A percentile compares a stretch with the other conserved stretches of the same genome.
Evolutionary conservation across 2,113 vertebrate species (phyloP).

Genomic region (Thamnaconus septentrionalis): DNA sequence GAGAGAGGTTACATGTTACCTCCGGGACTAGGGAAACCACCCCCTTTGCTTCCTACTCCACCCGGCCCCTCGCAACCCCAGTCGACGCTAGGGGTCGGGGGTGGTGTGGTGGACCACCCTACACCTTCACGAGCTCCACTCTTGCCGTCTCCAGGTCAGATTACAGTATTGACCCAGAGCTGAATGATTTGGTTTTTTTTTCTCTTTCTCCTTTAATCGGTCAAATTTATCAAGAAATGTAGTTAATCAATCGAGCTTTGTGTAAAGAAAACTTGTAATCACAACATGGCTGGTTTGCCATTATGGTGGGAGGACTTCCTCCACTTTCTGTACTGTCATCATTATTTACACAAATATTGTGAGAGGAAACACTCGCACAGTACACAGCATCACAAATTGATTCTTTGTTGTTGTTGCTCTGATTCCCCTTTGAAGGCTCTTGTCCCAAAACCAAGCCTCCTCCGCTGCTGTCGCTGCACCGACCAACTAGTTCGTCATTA

Average conservation of each 20-base stretch:
- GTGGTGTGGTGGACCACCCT: conserved; percentile 33
- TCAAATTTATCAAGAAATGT: too few relatives aligned
- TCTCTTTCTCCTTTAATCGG: too few relatives aligned
- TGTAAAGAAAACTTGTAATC: too few relatives aligned
- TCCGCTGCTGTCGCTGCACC: conserved; percentile 68
- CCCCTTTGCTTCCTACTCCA: conserved; percentile 73
- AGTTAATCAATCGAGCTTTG: too few relatives aligned
- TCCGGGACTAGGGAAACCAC: conserved; percentile 63
- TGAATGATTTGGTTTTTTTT: too few relatives aligned
- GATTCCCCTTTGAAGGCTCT: conserved; percentile 19
- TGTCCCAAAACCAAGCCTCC: conserved; percentile 71
- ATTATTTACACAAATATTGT: too few relatives aligned
- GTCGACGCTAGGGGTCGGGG: conserved; percentile 24
- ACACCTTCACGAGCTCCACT: conserved; percentile 45
- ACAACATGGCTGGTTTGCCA: too few relatives aligned
- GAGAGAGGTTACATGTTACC: conserved; percentile 53
- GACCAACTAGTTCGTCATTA: conserved; percentile 48
- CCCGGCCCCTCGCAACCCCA: conserved; percentile 36
- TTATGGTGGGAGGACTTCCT: too few relatives aligned
- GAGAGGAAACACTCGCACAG: too few relatives aligned
- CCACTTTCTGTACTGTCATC: too few relatives aligned
- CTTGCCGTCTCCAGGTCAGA: conserved; percentile 70
- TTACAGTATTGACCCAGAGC: background rate
- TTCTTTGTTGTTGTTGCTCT: background rate
- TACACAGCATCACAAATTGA: background rate